Evolutionary conservation across 2,797 vertebrate species (phyloP), one percentile per base, ranked within the genome.

Genomic region (Danio albolineatus): DNA sequence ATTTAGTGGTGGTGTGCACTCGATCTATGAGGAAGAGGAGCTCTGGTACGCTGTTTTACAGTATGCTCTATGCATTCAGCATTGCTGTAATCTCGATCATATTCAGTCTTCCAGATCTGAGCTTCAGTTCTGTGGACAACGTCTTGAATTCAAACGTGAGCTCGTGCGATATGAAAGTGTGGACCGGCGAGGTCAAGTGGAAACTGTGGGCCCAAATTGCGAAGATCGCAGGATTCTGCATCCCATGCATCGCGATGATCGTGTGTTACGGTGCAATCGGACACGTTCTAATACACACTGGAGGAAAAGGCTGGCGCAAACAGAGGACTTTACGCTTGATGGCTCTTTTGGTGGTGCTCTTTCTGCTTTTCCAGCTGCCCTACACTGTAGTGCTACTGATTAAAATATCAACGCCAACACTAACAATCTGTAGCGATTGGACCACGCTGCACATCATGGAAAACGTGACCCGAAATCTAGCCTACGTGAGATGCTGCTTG

Each of bases 351-450:
- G 95, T 99, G 86, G 41, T 94, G 19, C 92, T 95, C 2, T 98
- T 98, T 0, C 83, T 96, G 80, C 48, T 89, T 4, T 94, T 98
- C 88, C 97, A 98, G 90, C 90, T 98, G 39, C 97, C 97, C 0
- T 95, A 98, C 90, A 96, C 94, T 0, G 72, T 95, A 12, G 92
- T 97, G 81, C 91, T 95, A 66, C 90, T 91, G 0, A 73, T 91
- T 44, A 95, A 95, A 16, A 89, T 96, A 0, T 90, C 92, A 0
- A 91, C 91, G 48, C 71, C 91, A 12, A 56, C 89, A 49, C 73
- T 61, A 0, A 82, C 10, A 10, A 2, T 73, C 39, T 96, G 95
- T 0, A 39, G 80, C 0, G 74, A 85, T 7, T 93, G 92, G 86
- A 89, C 86, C 38, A 90, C 84, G 39, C 84, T 80, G n/a, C 92